Evolutionary conservation across 2,797 vertebrate species (phyloP), one percentile per base, ranked within the genome.

Genomic region (Paguma larvata): DNA sequence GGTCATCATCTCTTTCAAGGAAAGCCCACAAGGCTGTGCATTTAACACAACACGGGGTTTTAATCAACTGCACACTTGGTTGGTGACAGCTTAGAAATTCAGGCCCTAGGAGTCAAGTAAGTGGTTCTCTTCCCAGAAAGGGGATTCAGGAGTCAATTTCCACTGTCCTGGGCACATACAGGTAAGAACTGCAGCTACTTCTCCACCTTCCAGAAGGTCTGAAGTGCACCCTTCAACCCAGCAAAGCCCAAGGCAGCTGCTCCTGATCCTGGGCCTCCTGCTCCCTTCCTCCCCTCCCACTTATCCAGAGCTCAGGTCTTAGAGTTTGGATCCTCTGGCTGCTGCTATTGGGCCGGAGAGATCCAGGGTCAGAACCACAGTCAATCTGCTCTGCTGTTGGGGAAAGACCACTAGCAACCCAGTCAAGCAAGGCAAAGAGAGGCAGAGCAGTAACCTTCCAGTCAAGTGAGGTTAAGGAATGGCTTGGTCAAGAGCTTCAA

Each of bases 61-160:
- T 80, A 94, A 95, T 62, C 82, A 87, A 46, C 13, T n/a, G 32
- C 85, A 89, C 53, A 80, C 68, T 78, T 90, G 78, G 23, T 65
- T 87, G 92, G 91, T 70, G 56, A 91, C 56, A 83, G 85, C 51
- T 89, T 93, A 41, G 62, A 91, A 94, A 84, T 88, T 38, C 38
- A 62, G 88, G 85, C 65, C 46, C 80, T 44, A 46, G 32, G 41
- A 87, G 10, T 32, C n/a, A 23, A 19, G 48, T 7, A 59, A 10
- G 65, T 48, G 78, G 51, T 53, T 87, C 85, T 41, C 21, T 88
- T 95, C 59, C 89, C 38, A 16, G 32, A 10, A 87, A 68, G 86
- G 56, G 30, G 41, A 48, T 30, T 86, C 68, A 34, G 63, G 59
- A 89, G 63, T 82, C 46, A 82, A 13, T 44, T 75, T 82, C 62